Evolutionary conservation across 2,888 invertebrate species (phyloP).

Genomic region (Drosophila algonquin): DNA sequence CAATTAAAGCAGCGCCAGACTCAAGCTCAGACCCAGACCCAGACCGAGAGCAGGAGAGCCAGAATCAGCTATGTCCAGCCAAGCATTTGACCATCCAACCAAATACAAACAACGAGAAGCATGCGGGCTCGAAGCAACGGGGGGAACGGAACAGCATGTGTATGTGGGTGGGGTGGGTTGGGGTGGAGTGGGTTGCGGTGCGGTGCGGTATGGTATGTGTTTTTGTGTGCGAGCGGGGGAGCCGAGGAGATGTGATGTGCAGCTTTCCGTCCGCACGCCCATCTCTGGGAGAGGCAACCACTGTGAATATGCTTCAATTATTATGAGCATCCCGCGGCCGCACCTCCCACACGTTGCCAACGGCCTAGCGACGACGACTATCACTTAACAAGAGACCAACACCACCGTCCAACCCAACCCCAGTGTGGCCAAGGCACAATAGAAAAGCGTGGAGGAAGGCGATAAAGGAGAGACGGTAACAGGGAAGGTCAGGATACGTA

Average conservation of each 20-base stretch:
- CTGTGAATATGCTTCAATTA: constrained; percentile 78
- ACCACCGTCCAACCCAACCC: constrained; percentile 17
- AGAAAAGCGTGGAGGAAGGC: constrained; percentile 8
- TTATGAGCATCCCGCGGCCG: constrained; percentile 58
- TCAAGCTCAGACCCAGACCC: not conserved
- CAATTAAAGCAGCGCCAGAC: constrained; percentile 64
- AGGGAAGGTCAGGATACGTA: constrained; percentile 14
- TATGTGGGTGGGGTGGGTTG: not conserved
- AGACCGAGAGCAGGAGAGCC: constrained; percentile 9
- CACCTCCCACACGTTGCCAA: constrained; percentile 35
- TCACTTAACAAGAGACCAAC: constrained; percentile 45
- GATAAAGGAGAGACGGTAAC: not conserved
- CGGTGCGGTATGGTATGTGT: not conserved
- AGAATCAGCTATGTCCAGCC: constrained; percentile 47
- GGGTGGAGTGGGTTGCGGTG: not conserved
- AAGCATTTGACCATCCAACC: constrained; percentile 75
- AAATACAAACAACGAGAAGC: constrained; percentile 70
- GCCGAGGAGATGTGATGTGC: constrained; percentile 9
- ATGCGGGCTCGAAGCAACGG: constrained; percentile 12
- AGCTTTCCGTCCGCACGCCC: constrained; percentile 39
- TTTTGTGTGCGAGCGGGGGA: constrained; percentile 1
- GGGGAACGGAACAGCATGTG: constrained; percentile 4
- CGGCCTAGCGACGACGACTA: constrained; percentile 48
- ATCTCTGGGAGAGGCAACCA: constrained; percentile 31
- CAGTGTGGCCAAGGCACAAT: constrained; percentile 21